Conservation (phyloP, 2,797 vertebrate genomes). For the Nyctalus aviator region DNA sequence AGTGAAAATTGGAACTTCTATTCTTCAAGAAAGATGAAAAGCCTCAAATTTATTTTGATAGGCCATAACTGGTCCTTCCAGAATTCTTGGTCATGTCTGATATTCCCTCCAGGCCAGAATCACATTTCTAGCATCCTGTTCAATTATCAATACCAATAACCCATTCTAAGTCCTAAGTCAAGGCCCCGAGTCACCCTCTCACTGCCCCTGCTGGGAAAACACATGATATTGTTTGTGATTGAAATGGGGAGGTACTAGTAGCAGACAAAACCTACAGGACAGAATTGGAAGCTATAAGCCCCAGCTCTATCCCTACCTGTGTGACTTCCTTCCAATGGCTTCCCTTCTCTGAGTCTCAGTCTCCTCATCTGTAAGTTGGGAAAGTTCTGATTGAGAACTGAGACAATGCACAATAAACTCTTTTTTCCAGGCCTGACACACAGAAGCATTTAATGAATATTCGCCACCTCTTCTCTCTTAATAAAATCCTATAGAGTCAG, state of each 20-base stretch:
- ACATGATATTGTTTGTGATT: not conserved
- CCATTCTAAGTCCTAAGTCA: not conserved
- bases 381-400: not conserved
- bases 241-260: not conserved
- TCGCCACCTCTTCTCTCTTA: not conserved
- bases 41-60: not conserved
- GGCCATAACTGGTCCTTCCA: not conserved
- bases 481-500: not conserved
- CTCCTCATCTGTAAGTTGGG: not conserved
- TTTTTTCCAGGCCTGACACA: not conserved
- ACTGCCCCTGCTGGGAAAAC: constrained; percentile 42
- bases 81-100: not conserved
- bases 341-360: not conserved
- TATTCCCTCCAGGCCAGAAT: constrained; percentile 35
- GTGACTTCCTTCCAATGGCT: not conserved
- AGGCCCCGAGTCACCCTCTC: not conserved
- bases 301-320: not conserved
- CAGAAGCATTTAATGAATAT: not conserved
- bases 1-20: not conserved
- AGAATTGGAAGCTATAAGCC: too few species aligned
- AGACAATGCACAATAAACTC: not conserved
- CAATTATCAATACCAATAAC: constrained; percentile 61
- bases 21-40: not conserved
- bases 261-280: not conserved
- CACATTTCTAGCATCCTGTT: constrained; percentile 59